phyloP scores from a whole-genome alignment of 2,797 vertebrate genomes.

The Parambassis ranga region DNA sequence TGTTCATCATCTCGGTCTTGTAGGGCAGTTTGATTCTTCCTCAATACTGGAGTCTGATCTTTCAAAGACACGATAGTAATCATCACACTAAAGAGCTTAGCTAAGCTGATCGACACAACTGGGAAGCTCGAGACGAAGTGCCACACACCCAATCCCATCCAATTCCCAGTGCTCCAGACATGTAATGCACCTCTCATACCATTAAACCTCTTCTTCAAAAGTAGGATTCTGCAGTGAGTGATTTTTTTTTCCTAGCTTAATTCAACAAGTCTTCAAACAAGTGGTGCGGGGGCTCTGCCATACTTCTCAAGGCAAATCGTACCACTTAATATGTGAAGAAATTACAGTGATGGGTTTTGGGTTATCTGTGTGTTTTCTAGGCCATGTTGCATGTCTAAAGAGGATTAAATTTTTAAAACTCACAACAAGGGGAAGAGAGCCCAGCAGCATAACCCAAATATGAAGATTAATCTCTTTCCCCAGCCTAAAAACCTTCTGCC shows the following conservation, averaged over 20 bases:
- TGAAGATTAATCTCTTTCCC: constrained; percentile 60
- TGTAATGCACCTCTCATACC: constrained; percentile 3
- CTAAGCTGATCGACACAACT: constrained; percentile 51
- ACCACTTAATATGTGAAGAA: constrained; percentile 14
- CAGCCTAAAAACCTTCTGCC: constrained; percentile 41
- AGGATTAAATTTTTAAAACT: constrained; percentile 66
- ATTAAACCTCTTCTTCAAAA: constrained; percentile 7
- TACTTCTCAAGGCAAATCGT: constrained; percentile 27
- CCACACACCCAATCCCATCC: constrained; percentile 34
- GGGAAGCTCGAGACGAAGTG: constrained; percentile 35
- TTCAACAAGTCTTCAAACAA: constrained; percentile 25
- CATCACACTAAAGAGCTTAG: constrained; percentile 51
- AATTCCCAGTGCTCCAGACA: constrained; percentile 25
- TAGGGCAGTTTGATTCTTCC: constrained; percentile 23
- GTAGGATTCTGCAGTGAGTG: background rate
- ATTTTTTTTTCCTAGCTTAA: constrained; percentile 1
- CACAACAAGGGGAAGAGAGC: constrained; percentile 40
- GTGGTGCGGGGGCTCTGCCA: background rate
- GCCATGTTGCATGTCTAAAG: constrained; percentile 45
- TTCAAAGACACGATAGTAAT: constrained; percentile 39
- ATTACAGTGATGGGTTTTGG: constrained; percentile 4
- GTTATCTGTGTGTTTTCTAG: constrained; percentile 21
- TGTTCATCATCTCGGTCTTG: constrained; percentile 21
- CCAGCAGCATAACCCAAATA: constrained; percentile 45
- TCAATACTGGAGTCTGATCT: constrained; percentile 50